These are phyloP conservation scores for Elgaria multicarinata DNA, from an alignment of 2,113 vertebrate genomes.

Conservation along the genomic window DNA sequence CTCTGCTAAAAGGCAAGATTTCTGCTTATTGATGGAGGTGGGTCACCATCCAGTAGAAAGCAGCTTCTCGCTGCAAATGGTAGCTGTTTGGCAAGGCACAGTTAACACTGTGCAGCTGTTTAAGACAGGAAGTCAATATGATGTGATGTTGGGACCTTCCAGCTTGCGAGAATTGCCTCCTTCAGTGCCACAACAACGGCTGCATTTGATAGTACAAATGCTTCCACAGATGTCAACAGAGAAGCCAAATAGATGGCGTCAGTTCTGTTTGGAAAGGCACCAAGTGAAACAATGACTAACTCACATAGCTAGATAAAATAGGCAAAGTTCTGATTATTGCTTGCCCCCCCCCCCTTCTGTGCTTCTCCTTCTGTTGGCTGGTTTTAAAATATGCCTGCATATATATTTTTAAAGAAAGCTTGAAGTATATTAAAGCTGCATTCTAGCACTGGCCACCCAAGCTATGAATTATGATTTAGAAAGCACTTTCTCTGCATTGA, in stretches of 20 bases:
- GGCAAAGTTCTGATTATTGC: background rate
- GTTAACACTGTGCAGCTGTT: background rate
- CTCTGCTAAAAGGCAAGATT: background rate
- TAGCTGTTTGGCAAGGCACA: background rate
- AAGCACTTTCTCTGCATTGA: background rate
- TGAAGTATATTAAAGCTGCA: background rate
- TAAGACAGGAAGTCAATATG: background rate
- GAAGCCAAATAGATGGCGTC: conserved; percentile 5
- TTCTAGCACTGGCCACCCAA: background rate
- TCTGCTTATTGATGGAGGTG: background rate
- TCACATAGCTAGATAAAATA: background rate
- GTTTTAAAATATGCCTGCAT: background rate
- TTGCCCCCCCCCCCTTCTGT: background rate
- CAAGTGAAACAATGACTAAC: conserved; percentile 1
- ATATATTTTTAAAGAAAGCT: background rate
- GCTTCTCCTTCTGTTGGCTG: background rate
- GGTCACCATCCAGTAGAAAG: background rate
- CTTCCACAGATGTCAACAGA: conserved; percentile 52
- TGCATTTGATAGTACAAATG: background rate
- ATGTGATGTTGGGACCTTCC: conserved; percentile 16
- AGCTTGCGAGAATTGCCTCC: conserved; percentile 13
- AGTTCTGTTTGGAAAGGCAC: background rate
- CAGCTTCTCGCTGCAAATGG: background rate
- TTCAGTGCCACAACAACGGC: background rate
- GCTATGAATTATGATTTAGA: background rate